Conservation (phyloP, 2,113 vertebrate genomes). For the Pandion haliaetus region DNA sequence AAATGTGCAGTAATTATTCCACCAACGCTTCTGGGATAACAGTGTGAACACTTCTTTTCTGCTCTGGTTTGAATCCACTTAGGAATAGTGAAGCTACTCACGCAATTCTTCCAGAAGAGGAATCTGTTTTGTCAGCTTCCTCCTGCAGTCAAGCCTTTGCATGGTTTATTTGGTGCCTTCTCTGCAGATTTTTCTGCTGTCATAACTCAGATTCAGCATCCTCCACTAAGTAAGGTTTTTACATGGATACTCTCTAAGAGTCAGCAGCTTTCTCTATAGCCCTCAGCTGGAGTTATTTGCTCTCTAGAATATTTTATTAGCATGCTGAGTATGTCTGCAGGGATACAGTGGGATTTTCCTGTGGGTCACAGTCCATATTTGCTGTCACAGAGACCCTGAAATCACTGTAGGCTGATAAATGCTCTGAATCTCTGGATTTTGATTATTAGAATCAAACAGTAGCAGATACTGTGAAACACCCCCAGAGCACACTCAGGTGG, state of each 20-base stretch:
- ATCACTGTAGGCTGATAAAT: neutral
- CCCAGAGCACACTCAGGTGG: neutral
- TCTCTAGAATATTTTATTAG: neutral
- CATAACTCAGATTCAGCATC: neutral
- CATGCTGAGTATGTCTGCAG: neutral
- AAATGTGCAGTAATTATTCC: neutral
- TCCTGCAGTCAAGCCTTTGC: neutral
- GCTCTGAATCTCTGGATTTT: neutral
- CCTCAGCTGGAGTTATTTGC: neutral
- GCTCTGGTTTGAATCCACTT: neutral
- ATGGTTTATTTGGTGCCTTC: neutral
- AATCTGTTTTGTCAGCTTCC: neutral
- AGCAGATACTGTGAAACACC: neutral
- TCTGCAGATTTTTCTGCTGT: neutral
- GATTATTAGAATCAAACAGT: neutral
- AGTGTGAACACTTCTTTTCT: neutral
- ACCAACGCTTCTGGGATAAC: neutral
- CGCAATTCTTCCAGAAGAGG: neutral
- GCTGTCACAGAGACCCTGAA: neutral
- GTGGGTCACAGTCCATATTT: neutral
- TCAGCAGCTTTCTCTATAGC: neutral
- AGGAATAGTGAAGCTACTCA: neutral
- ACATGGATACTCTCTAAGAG: neutral
- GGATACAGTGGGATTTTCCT: neutral
- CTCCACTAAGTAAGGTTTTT: neutral